Percentiles rank a stretch among this genome's conserved stretches.
Conservation (phyloP, 1,140 invertebrate genomes). For the Euura lappo region DNA sequence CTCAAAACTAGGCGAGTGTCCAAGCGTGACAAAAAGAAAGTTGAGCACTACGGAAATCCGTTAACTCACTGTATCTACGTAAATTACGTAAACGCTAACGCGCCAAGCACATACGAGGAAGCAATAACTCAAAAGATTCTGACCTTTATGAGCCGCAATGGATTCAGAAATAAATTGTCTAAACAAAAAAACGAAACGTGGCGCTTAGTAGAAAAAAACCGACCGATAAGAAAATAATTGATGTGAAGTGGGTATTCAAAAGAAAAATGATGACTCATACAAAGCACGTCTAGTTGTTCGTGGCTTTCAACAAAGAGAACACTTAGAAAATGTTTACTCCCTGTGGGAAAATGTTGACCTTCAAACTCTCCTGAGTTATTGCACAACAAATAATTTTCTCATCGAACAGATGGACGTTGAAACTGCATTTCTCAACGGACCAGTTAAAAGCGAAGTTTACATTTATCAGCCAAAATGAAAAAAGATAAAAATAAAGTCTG, state of each 20-base stretch:
- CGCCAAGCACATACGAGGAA: conserved; percentile 17
- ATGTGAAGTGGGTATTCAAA: conserved; percentile 23
- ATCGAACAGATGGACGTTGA: conserved; percentile 41
- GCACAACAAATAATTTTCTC: conserved; percentile 15
- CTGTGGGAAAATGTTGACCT: conserved; percentile 17
- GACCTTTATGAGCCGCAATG: conserved; percentile 20
- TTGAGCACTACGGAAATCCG: background rate
- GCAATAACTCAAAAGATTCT: conserved; percentile 12
- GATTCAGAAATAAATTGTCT: conserved; percentile 16
- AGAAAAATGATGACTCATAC: conserved; percentile 16
- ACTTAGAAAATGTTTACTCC: conserved; percentile 25
- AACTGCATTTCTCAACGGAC: conserved; percentile 47
- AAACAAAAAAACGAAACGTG: conserved; percentile 18
- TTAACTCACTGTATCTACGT: conserved; percentile 8
- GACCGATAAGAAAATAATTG: conserved; percentile 16
- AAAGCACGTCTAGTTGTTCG: conserved; percentile 21
- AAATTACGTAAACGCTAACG: conserved; percentile 16
- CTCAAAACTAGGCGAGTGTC: conserved; percentile 29
- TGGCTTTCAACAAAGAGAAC: conserved; percentile 21
- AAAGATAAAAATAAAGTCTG: conserved; percentile 23
- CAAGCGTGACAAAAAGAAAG: background rate
- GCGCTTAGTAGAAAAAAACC: conserved; percentile 15
- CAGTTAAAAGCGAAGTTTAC: conserved; percentile 42
- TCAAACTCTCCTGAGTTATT: conserved; percentile 21
- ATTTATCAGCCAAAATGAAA: conserved; percentile 43